Conservation (phyloP, 2,888 invertebrate genomes). For the Rhingia rostrata region DNA sequence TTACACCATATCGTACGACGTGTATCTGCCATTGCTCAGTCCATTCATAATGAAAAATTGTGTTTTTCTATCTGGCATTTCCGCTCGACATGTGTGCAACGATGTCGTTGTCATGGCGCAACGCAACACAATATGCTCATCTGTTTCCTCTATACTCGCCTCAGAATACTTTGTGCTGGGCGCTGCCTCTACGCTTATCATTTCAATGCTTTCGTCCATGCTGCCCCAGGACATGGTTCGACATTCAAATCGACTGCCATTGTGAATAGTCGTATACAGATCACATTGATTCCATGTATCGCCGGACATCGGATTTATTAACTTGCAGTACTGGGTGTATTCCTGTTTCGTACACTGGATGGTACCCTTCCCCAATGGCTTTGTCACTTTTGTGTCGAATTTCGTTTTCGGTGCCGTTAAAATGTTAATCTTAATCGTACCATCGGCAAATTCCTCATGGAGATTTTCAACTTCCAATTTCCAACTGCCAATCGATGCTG, state of each 20-base stretch:
- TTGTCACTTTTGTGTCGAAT: constrained; percentile 74
- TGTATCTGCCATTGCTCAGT: constrained; percentile 76
- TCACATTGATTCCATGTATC: constrained; percentile 75
- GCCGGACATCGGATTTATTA: constrained; percentile 71
- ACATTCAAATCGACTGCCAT: constrained; percentile 76
- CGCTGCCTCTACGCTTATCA: constrained; percentile 74
- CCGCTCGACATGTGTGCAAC: constrained; percentile 75
- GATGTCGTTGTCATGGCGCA: constrained; percentile 73
- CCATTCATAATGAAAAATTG: constrained; percentile 76
- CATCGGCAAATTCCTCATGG: constrained; percentile 62
- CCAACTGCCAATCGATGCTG: constrained; percentile 74
- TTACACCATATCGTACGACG: constrained; percentile 76
- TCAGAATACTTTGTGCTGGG: constrained; percentile 63
- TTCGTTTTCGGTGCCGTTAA: constrained; percentile 66
- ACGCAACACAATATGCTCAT: constrained; percentile 64
- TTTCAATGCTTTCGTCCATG: constrained; percentile 76
- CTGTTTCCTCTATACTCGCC: constrained; percentile 72
- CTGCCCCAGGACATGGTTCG: constrained; percentile 75
- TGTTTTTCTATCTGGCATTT: constrained; percentile 75
- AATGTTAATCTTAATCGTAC: constrained; percentile 59
- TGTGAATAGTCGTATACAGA: constrained; percentile 72
- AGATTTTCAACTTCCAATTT: constrained; percentile 69
- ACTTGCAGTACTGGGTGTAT: constrained; percentile 76
- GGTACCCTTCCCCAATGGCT: constrained; percentile 71
- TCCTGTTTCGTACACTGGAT: constrained; percentile 75